Evolutionary conservation across 2,797 vertebrate genomes (phyloP), one percentile per base, ranked within the genome.

Genomic region (Phataginus tetradactyla): DNA sequence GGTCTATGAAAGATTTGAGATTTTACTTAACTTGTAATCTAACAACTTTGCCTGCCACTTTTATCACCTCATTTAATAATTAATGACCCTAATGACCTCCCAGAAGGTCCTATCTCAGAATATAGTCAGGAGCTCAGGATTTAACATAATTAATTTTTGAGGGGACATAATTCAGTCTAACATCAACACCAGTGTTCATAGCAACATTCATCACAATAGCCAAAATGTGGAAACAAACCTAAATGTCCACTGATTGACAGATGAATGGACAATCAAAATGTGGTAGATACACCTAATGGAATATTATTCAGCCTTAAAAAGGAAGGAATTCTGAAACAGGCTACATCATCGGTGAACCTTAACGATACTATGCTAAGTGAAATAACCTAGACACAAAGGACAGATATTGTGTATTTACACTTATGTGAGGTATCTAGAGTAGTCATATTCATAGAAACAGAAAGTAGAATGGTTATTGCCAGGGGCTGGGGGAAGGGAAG

Each of bases 21-120:
- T 91, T 95, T 93, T 96, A 85, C 59, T 18, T 91, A 71, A 77
- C 27, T 90, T 83, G 23, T 13, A 84, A 69, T n/a, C 23, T 87
- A 32, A 57, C n/a, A 57, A 72, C 37, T 75, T 94, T 86, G 37
- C 34, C 27, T 86, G 64, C 15, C 42, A 37, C 63, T 29, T 7
- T 85, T 42, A 17, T 0, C 13, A 75, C 39, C 39, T 90, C 51
- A n/a, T 61, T 81, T n/a, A 63, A 45, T 45, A 45, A 45, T 45
- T 45, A 45, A 45, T 45, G 45, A 81, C 66, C 23, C 68, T 90
- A 84, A 77, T 90, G 83, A 59, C 61, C n/a, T 90, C 21, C 69
- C 27, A 25, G 51, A 89, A 84, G 39, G 53, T 14, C 39, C 39
- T 75, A 2, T 68, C 68, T 83, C 68, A 42, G 68, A 75, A 57